A percentile compares a stretch with the other conserved stretches of the same genome.
Conservation (phyloP, 2,888 invertebrate genomes). For the Tineola bisselliella region DNA sequence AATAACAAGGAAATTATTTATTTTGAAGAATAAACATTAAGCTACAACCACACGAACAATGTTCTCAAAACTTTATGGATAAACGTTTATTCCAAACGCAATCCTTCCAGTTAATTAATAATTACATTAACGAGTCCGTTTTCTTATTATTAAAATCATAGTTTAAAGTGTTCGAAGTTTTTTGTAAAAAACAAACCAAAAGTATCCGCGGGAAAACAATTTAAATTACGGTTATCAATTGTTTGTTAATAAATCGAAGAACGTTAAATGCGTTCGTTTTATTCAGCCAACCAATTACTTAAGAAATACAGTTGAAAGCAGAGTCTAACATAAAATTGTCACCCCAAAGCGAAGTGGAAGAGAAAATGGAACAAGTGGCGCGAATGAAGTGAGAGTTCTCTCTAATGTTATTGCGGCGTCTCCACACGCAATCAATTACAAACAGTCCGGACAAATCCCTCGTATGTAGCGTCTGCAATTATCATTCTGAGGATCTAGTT, state of each 20-base stretch:
- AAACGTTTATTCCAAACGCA: too few relatives aligned
- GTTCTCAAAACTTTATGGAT: too few relatives aligned
- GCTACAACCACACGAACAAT: too few relatives aligned
- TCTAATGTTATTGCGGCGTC: not conserved
- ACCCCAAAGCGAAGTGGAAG: not conserved
- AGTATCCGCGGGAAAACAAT: too few relatives aligned
- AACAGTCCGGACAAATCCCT: not conserved
- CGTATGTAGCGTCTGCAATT: not conserved
- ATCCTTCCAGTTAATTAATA: too few relatives aligned
- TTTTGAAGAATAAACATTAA: too few relatives aligned
- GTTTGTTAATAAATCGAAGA: not conserved
- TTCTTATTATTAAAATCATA: too few relatives aligned
- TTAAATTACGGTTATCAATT: too few relatives aligned
- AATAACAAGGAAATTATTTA: too few relatives aligned
- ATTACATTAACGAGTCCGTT: too few relatives aligned
- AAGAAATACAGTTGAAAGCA: not conserved
- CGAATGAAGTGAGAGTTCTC: not conserved
- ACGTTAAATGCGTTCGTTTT: not conserved
- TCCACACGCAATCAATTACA: conserved; percentile 2
- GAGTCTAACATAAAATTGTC: not conserved
- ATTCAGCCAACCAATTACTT: not conserved
- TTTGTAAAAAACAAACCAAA: too few relatives aligned
- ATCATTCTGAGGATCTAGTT: not conserved
- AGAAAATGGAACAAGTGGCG: conserved; percentile 1
- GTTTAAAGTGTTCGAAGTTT: too few relatives aligned